Conservation (phyloP, 2,113 vertebrate species). For the Passer domesticus region DNA sequence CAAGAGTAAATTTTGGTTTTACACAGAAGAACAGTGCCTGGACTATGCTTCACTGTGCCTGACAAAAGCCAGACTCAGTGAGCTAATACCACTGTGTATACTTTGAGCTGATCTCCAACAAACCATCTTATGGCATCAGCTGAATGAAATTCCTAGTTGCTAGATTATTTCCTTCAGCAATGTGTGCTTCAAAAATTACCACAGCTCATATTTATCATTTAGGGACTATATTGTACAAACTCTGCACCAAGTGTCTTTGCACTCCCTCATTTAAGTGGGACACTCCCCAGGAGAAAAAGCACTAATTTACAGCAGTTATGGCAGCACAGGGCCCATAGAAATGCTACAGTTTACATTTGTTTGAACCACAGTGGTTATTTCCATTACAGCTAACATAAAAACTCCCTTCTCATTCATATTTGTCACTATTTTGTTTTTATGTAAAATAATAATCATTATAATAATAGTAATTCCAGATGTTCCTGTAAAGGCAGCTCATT, state of each 20-base stretch:
- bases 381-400: slow-evolving; percentile 18
- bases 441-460: slow-evolving; percentile 25
- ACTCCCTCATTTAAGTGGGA: slow-evolving; percentile 22
- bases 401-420: not conserved
- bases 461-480: slow-evolving; percentile 34
- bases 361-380: not conserved
- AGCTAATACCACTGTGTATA: not conserved
- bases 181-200: slow-evolving; percentile 4
- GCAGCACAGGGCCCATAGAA: not conserved
- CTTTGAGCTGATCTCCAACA: not conserved
- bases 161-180: not conserved
- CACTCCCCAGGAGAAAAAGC: slow-evolving; percentile 22
- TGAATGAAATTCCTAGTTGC: slow-evolving; percentile 14
- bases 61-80: not conserved
- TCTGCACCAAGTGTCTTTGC: not conserved
- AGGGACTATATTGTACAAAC: not conserved
- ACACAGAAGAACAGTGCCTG: not conserved
- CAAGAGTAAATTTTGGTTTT: not conserved
- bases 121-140: not conserved
- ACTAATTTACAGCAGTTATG: slow-evolving; percentile 22
- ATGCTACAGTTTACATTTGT: not conserved
- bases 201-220: not conserved
- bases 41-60: not conserved
- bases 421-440: slow-evolving; percentile 17
- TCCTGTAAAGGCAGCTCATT: slow-evolving; percentile 8